Percentiles rank a stretch among this genome's conserved stretches.
Evolutionary conservation across 2,797 vertebrate species (phyloP).

Genomic region (Pristis pectinata): DNA sequence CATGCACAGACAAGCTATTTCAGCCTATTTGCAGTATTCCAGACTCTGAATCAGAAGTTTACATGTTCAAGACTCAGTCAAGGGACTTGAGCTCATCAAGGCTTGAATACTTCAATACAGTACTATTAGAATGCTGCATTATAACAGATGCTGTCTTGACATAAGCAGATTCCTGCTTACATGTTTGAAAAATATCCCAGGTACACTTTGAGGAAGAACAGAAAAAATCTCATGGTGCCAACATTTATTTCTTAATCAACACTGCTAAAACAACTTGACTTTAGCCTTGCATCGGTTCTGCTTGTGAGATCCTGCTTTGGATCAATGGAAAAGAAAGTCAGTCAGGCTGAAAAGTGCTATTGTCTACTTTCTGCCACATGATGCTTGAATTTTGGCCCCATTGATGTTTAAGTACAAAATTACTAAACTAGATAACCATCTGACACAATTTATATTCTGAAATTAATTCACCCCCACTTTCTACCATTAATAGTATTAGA

Average conservation of each 20-base stretch:
- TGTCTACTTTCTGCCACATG: not conserved
- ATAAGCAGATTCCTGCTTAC: not conserved
- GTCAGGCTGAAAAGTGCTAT: not conserved
- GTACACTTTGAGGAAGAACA: not conserved
- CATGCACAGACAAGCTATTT: not conserved
- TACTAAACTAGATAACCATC: not conserved
- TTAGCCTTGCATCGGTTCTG: too few species aligned
- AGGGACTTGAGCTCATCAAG: not conserved
- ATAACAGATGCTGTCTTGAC: not conserved
- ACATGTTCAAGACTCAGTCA: not conserved
- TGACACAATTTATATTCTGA: not conserved
- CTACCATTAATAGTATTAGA: not conserved
- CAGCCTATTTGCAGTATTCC: not conserved
- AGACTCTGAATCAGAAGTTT: not conserved
- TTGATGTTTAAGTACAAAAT: not conserved
- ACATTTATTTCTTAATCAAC: not conserved
- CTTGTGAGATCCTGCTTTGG: not conserved
- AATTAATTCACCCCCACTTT: not conserved
- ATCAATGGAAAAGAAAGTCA: not conserved
- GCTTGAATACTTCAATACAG: not conserved
- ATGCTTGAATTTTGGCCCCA: not conserved
- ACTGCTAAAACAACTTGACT: not conserved
- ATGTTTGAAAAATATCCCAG: not conserved
- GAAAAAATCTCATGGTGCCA: not conserved
- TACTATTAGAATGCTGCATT: not conserved